Conservation (phyloP, 2,888 invertebrate species). For the Drosophila nigricruria region DNA sequence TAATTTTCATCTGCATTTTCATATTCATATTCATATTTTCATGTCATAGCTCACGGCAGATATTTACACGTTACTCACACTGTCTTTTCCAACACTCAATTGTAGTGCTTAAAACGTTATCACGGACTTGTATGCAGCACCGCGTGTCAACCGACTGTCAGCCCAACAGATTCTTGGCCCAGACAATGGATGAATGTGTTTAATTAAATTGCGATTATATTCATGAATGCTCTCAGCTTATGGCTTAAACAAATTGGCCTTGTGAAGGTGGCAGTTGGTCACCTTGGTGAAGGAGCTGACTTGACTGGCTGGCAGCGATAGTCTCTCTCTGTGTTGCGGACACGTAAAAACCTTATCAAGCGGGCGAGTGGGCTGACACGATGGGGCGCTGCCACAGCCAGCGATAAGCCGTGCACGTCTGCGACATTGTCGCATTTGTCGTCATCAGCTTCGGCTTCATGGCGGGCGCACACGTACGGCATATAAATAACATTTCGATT, state of each 20-base stretch:
- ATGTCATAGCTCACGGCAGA: background rate
- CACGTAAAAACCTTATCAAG: conserved; percentile 74
- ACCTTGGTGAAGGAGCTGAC: conserved; percentile 11
- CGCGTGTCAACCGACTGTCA: conserved; percentile 35
- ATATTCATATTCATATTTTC: background rate
- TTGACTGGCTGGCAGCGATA: background rate
- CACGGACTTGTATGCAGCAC: background rate
- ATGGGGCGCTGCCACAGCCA: conserved; percentile 21
- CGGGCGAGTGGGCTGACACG: background rate
- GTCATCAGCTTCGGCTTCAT: conserved; percentile 61
- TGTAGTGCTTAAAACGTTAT: conserved; percentile 2
- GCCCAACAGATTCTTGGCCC: conserved; percentile 9
- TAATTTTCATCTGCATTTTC: background rate
- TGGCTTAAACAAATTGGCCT: conserved; percentile 7
- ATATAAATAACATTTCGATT: conserved; percentile 79
- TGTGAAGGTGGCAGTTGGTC: conserved; percentile 10
- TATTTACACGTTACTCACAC: conserved; percentile 5
- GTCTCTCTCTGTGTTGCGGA: conserved; percentile 55
- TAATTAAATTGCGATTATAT: conserved; percentile 39
- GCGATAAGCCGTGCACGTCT: conserved; percentile 75
- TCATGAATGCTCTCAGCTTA: conserved; percentile 9
- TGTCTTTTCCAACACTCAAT: background rate
- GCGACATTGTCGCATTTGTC: conserved; percentile 74
- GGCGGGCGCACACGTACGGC: conserved; percentile 70
- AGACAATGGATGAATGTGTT: conserved; percentile 36